Evolutionary conservation across 2,888 invertebrate genomes (phyloP).

Genomic region (Pteria penguin): DNA sequence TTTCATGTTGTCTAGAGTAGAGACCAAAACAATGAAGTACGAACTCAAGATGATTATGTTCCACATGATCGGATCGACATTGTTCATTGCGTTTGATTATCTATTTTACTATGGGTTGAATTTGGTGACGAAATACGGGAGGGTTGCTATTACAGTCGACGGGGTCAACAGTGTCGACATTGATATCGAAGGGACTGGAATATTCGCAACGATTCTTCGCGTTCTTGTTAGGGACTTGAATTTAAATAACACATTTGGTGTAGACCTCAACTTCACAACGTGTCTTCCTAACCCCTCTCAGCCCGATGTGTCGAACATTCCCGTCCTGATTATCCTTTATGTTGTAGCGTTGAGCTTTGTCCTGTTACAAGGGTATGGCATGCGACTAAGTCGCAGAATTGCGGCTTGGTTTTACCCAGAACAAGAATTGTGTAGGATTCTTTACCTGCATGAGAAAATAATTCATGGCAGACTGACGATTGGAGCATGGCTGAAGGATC

Average conservation of each 20-base stretch:
- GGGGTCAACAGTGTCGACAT: conserved; percentile 38
- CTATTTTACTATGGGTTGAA: conserved; percentile 67
- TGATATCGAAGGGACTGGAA: conserved; percentile 50
- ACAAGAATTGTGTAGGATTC: conserved; percentile 50
- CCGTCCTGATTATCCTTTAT: conserved; percentile 47
- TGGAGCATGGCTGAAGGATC: conserved; percentile 49
- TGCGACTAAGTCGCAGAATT: conserved; percentile 51
- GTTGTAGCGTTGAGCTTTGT: conserved; percentile 46
- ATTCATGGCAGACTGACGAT: conserved; percentile 52
- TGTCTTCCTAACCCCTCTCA: conserved; percentile 54
- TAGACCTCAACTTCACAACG: conserved; percentile 44
- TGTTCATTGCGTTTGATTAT: conserved; percentile 64
- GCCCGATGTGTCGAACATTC: conserved; percentile 45
- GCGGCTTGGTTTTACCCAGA: conserved; percentile 57
- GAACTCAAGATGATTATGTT: conserved; percentile 62
- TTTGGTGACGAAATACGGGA: conserved; percentile 59
- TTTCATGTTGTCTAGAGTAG: conserved; percentile 53
- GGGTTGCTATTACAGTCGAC: conserved; percentile 54
- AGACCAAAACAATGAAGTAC: conserved; percentile 53
- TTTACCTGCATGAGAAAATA: conserved; percentile 56
- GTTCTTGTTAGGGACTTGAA: conserved; percentile 42
- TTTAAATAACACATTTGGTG: conserved; percentile 34
- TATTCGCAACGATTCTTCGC: conserved; percentile 49
- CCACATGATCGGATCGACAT: conserved; percentile 58
- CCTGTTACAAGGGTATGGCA: conserved; percentile 52